Evolutionary conservation across 2,797 vertebrate genomes (phyloP), one percentile per base, ranked within the genome.

Genomic region (Phoebastria nigripes): DNA sequence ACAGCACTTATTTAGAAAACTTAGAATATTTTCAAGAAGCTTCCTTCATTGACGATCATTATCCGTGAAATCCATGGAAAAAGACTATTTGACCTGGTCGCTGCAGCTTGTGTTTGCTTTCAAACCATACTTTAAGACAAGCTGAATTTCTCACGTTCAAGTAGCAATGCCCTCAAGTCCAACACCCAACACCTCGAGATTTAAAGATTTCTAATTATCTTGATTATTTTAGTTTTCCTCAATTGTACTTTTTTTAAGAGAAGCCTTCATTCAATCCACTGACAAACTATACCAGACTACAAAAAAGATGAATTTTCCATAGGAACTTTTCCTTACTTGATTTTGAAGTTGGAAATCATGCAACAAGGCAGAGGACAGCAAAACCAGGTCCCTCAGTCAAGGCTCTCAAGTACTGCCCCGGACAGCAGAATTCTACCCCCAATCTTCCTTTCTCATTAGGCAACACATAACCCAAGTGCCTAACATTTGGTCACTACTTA

Each of bases 1-100:
- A 56, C 17, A 78, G 59, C 5, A 17, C 44, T 74, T 89, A 47
- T 82, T 90, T 62, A 89, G 73, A 85, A 73, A 94, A 86, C 14
- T 54, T 0, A 39, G 5, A 41, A 21, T 52, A 51, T 56, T 91
- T 87, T 89, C 59, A 87, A 42, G 71, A 66, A 80, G 42, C 31
- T 76, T 82, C 71, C 84, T 74, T 59, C 18, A 3, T n/a, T 78
- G 56, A 59, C 54, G 11, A 22, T 80, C 41, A 65, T 63, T 72
- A 41, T 25, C 31, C 2, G 4, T 18, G 11, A 65, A 82, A 79
- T 12, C 26, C 37, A 80, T 9, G 22, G 37, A 11, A 88, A 87
- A 87, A 67, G 12, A 39, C 39, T 35, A 11, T 33, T 29, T 47
- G 19, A 69, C 13, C 47, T 29, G 17, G 29, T 55, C 26, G 6